Conservation (phyloP, 2,113 vertebrate species). For the Rhegmatorhina hoffmannsi region DNA sequence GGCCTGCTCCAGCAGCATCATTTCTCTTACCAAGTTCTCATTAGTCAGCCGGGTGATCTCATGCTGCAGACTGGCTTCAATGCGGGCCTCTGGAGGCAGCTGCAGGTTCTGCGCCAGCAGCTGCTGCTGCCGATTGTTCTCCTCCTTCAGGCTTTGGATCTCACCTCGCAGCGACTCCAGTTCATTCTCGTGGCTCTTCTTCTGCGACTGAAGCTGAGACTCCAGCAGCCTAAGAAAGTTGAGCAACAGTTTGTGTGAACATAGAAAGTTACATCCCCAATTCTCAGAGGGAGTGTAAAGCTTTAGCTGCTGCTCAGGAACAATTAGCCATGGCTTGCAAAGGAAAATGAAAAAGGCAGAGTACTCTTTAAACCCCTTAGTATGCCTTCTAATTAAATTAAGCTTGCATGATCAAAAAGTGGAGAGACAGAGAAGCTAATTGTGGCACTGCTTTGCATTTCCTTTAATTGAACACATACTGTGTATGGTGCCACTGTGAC, state of each 20-base stretch:
- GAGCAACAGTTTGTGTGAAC: not conserved
- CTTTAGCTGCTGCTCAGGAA: slow-evolving; percentile 16
- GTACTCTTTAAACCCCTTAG: slow-evolving; percentile 53
- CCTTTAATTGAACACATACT: not conserved
- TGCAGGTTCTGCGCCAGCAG: slow-evolving; percentile 96
- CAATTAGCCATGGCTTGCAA: slow-evolving; percentile 50
- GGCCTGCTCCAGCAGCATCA: not conserved
- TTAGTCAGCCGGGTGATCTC: slow-evolving; percentile 98
- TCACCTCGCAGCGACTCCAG: slow-evolving; percentile 88
- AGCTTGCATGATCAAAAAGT: slow-evolving; percentile 32
- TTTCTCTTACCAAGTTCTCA: slow-evolving; percentile 89
- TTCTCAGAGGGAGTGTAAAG: slow-evolving; percentile 44
- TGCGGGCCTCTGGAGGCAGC: slow-evolving; percentile 94
- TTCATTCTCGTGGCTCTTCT: slow-evolving; percentile 88
- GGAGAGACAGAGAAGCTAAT: not conserved
- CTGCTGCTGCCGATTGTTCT: slow-evolving; percentile 97
- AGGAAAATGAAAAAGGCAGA: slow-evolving; percentile 47
- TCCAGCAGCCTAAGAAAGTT: slow-evolving; percentile 85
- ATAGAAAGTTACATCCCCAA: not conserved
- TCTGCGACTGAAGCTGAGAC: slow-evolving; percentile 93
- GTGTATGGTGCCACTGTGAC: not conserved
- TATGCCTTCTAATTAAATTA: slow-evolving; percentile 49
- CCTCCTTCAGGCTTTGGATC: slow-evolving; percentile 94
- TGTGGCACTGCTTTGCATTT: not conserved
- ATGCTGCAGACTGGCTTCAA: slow-evolving; percentile 96